Evolutionary conservation across 2,888 invertebrate species (phyloP).

Genomic region (Barypeithes pellucidus): DNA sequence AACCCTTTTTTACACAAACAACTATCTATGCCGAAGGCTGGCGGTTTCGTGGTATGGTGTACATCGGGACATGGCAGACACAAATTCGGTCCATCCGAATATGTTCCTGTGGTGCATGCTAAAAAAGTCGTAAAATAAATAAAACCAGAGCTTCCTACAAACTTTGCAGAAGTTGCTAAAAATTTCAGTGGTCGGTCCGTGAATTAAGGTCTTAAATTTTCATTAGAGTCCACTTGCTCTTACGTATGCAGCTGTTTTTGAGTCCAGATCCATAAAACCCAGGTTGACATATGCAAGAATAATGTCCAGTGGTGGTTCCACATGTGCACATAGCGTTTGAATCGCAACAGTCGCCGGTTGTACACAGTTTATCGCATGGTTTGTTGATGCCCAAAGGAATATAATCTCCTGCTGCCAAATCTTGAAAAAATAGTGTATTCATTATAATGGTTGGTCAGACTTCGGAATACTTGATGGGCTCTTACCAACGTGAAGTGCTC

Average conservation of each 20-base stretch:
- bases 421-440: conserved; percentile 65
- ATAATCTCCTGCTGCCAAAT: conserved; percentile 77
- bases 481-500: conserved; percentile 79
- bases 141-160: too few relatives aligned
- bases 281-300: conserved; percentile 78
- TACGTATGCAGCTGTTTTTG: conserved; percentile 75
- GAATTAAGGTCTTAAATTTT: too few relatives aligned
- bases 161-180: too few relatives aligned
- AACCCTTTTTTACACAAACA: conserved; percentile 79
- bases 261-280: conserved; percentile 80
- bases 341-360: conserved; percentile 75
- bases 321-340: conserved; percentile 77
- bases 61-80: conserved; percentile 76
- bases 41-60: conserved; percentile 76
- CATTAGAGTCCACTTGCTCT: too few relatives aligned
- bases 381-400: conserved; percentile 70
- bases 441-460: too few relatives aligned
- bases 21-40: conserved; percentile 73
- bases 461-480: too few relatives aligned
- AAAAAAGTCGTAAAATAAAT: conserved; percentile 56
- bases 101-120: conserved; percentile 80
- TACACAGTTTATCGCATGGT: conserved; percentile 75
- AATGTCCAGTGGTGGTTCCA: conserved; percentile 79
- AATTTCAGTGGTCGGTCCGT: too few relatives aligned
- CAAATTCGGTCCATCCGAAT: conserved; percentile 74